These are phyloP conservation scores for Orius laevigatus DNA, from an alignment of 1,140 invertebrate species.

Conservation along the genomic window DNA sequence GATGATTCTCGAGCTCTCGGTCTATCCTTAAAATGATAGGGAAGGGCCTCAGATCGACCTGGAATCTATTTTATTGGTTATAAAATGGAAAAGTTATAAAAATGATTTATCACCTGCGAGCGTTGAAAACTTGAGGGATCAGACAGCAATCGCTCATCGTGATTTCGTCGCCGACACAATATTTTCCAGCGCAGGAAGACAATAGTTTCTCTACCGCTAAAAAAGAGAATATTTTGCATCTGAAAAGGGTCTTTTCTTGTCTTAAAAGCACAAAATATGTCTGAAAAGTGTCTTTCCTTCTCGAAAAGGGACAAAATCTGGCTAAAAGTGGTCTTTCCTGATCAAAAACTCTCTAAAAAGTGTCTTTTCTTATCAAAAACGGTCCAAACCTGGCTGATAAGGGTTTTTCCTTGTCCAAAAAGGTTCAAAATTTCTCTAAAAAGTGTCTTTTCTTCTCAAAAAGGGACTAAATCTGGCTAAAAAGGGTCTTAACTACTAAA, in stretches of 20 bases:
- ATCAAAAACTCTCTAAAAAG: not conserved
- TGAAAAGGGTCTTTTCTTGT: no score
- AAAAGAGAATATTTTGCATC: not conserved
- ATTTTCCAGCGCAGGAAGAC: slow-evolving; percentile 71
- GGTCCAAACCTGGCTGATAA: not conserved
- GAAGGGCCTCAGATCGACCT: slow-evolving; percentile 75
- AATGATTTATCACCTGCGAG: slow-evolving; percentile 41
- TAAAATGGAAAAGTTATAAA: not conserved
- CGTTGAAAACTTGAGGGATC: slow-evolving; percentile 86
- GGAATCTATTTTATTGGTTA: no score
- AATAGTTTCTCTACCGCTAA: slow-evolving; percentile 74
- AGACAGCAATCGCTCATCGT: slow-evolving; percentile 89
- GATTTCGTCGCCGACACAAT: slow-evolving; percentile 84
- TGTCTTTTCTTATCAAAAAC: not conserved
- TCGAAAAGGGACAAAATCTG: not conserved
- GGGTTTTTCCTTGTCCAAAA: no score
- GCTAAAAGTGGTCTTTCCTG: not conserved
- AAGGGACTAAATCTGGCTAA: no score
- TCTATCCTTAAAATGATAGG: slow-evolving; percentile 78
- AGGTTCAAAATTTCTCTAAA: no score
- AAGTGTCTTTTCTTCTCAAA: no score
- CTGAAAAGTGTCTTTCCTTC: no score
- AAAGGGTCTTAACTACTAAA: no score
- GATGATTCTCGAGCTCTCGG: slow-evolving; percentile 67
- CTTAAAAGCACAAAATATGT: no score